phyloP scores from a whole-genome alignment of 2,113 vertebrate genomes.

The Murina feae region DNA sequence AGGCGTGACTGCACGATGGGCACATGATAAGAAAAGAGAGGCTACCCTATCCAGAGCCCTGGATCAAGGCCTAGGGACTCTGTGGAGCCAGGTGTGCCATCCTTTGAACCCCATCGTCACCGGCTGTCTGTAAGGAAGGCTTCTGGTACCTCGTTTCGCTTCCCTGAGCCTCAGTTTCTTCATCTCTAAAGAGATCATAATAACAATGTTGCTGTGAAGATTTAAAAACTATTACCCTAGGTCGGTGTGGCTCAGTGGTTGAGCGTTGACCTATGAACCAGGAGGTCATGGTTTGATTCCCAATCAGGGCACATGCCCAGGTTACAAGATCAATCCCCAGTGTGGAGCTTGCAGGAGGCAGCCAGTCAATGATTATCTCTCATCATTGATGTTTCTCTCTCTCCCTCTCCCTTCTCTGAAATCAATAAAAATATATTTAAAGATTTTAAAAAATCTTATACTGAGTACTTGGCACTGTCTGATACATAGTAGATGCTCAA shows the following conservation, averaged over 20 bases:
- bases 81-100: rapidly evolving
- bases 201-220: neutral
- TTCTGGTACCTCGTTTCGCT: neutral
- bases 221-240: no score
- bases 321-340: no score
- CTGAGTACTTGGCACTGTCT: no score
- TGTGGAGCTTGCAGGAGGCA: no score
- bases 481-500: neutral
- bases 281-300: no score
- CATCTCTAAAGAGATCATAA: neutral
- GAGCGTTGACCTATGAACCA: no score
- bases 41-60: neutral
- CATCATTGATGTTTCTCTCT: no score
- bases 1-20: rapidly evolving
- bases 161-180: neutral
- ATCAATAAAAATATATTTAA: no score
- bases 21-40: neutral
- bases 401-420: no score
- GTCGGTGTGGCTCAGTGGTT: no score
- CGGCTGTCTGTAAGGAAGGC: neutral
- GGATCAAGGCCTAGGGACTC: neutral
- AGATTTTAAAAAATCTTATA: neutral
- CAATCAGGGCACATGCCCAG: no score
- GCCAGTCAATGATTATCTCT: no score
- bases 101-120: neutral